Evolutionary conservation across 2,888 invertebrate genomes (phyloP), one percentile per base, ranked within the genome.

Genomic region (Ophion slaviceki): DNA sequence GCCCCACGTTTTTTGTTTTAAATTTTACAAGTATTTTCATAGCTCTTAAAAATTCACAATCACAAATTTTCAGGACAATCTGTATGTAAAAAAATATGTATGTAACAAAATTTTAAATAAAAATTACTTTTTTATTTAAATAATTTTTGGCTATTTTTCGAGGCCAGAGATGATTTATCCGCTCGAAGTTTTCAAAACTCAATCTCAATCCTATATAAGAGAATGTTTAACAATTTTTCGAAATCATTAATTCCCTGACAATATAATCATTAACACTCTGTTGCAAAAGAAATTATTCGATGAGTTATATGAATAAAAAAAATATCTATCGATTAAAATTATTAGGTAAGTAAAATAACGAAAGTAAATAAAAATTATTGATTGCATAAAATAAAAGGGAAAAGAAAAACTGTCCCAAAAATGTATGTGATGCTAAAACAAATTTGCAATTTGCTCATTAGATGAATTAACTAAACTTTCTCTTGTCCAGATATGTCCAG

Each of bases 151-250:
- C 24, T 2, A 2, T 57, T 77, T 80, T 66, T 45, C 66, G 14
- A 20, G 53, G 66, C 57, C 61, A 36, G 17, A 32, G 59, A 77
- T 62, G 61, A 70, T 79, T 70, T 28, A 62, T 53, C 20, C 28
- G 10, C 32, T 1, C 14, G 24, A 77, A 77, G 24, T 77, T 77
- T 70, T 70, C 17, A 2, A 40, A 53, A 36, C 62, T 70, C 47
- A 28, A 79, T 70, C 61, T 24, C 40, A 24, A 77, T 77, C 10
- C 59, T 24, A 14, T n/a, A 40, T 61, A 6, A n/a, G 24, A 72
- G 17, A n/a, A 70, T 24, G 17, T 64, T 61, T 24, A 5, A 53
- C 53, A 4, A 17, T 17, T 14, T 53, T 53, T 53, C 17, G 0
- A 17, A 53, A 47, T 8, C 40, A 40, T 40, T 40, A 17, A 53